phyloP scores from a whole-genome alignment of 1,140 invertebrate genomes.

The Drusus annulatus region DNA sequence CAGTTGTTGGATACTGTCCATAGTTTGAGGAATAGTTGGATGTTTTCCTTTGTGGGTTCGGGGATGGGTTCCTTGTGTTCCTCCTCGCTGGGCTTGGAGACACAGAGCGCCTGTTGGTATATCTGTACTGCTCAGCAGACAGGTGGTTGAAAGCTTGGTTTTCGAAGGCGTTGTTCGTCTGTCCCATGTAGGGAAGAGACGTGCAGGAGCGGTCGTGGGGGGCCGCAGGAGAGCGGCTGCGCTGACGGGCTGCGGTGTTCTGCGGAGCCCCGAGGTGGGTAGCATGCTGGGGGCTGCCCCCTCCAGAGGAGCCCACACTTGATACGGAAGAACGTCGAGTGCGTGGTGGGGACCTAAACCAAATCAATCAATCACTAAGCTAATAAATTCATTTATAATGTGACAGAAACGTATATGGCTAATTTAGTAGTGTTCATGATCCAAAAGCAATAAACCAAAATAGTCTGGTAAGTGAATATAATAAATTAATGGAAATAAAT shows the following conservation, averaged over 20 bases:
- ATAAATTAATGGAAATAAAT: too few relatives aligned
- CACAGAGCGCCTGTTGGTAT: slow-evolving; percentile 52
- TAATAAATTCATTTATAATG: too few relatives aligned
- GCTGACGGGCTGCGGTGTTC: slow-evolving; percentile 60
- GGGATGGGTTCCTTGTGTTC: slow-evolving; percentile 37
- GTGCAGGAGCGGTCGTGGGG: slow-evolving; percentile 39
- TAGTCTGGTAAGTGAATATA: too few relatives aligned
- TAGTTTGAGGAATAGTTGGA: slow-evolving; percentile 8
- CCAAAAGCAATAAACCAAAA: too few relatives aligned
- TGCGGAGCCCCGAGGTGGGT: slow-evolving; percentile 62
- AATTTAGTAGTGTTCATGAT: too few relatives aligned
- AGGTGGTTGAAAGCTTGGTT: slow-evolving; percentile 55
- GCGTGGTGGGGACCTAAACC: slow-evolving; percentile 71
- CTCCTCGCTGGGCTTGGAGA: slow-evolving; percentile 55
- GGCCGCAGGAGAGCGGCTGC: slow-evolving; percentile 61
- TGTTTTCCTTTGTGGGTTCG: slow-evolving; percentile 47
- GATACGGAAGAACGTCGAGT: slow-evolving; percentile 73
- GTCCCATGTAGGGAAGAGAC: slow-evolving; percentile 54
- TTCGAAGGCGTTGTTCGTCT: slow-evolving; percentile 54
- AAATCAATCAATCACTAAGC: not conserved
- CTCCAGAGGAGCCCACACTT: slow-evolving; percentile 68
- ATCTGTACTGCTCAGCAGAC: slow-evolving; percentile 52
- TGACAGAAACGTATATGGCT: too few relatives aligned
- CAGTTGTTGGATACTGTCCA: not conserved
- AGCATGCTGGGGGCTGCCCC: slow-evolving; percentile 59